phyloP scores from a whole-genome alignment of 2,888 invertebrate species.

The Smittia aterrima region DNA sequence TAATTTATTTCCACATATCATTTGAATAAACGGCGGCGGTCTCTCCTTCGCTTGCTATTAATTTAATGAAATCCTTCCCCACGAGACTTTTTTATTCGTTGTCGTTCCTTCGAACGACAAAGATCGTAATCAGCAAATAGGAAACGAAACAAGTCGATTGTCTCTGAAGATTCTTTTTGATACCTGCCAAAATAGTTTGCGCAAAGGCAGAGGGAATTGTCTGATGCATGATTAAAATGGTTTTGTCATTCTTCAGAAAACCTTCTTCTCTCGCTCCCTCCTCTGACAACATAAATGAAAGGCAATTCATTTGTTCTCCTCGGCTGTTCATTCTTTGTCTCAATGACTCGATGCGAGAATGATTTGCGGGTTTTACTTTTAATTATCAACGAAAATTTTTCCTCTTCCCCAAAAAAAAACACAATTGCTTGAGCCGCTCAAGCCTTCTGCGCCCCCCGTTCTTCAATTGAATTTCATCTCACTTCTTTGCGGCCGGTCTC shows the following conservation, averaged over 20 bases:
- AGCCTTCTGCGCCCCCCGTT: neutral
- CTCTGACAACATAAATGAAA: too few relatives aligned
- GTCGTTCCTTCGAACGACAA: too few relatives aligned
- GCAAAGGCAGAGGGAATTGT: too few relatives aligned
- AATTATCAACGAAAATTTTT: conserved; percentile 5
- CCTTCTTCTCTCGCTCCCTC: too few relatives aligned
- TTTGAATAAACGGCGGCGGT: conserved; percentile 3
- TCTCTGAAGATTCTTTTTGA: neutral
- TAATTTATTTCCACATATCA: conserved; percentile 25
- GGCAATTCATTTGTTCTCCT: neutral
- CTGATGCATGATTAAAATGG: neutral
- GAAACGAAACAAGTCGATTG: neutral
- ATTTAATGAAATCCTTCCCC: conserved; percentile 25
- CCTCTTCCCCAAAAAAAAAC: too few relatives aligned
- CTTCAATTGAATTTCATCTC: conserved; percentile 14
- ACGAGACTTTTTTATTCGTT: too few relatives aligned
- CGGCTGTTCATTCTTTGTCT: neutral
- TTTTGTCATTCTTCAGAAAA: neutral
- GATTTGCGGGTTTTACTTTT: conserved; percentile 3
- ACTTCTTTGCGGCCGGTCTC: neutral
- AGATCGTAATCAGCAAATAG: conserved; percentile 5
- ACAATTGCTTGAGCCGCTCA: neutral
- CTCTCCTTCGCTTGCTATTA: conserved; percentile 5
- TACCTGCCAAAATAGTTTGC: neutral
- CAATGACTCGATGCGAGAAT: neutral